Evolutionary conservation across 2,113 vertebrate species (phyloP).

Genomic region (Myiopsitta monachus): DNA sequence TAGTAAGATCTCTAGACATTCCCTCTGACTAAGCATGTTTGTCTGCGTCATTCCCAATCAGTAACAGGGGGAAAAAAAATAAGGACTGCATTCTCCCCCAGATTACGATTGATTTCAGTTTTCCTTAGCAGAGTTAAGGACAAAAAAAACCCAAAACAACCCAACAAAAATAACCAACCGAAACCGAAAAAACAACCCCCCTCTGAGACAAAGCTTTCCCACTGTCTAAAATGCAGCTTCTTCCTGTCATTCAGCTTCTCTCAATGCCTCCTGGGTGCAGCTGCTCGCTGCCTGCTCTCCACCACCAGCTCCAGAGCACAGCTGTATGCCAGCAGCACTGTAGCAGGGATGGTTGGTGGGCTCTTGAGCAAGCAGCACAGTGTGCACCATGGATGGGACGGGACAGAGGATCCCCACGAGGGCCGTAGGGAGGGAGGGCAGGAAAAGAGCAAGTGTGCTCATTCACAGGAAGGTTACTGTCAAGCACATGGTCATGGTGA

Average conservation of each 20-base stretch:
- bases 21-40: background rate
- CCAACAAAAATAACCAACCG: background rate
- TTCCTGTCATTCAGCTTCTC: background rate
- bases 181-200: background rate
- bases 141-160: background rate
- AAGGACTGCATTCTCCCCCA: background rate
- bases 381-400: accelerated
- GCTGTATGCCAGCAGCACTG: background rate
- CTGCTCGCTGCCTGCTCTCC: background rate
- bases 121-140: background rate
- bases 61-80: background rate
- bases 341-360: too few relatives aligned
- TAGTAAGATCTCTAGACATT: background rate
- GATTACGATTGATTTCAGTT: background rate
- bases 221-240: background rate
- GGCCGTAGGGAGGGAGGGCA: background rate
- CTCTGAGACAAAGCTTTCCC: background rate
- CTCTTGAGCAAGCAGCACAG: background rate
- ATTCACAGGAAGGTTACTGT: background rate
- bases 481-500: accelerated
- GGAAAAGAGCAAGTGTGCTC: background rate
- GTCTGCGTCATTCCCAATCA: background rate
- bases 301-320: accelerated
- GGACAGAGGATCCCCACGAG: background rate
- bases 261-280: background rate